These are phyloP conservation scores for Euspilapteryx auroguttella DNA, from an alignment of 2,888 invertebrate genomes.

Conservation along the genomic window DNA sequence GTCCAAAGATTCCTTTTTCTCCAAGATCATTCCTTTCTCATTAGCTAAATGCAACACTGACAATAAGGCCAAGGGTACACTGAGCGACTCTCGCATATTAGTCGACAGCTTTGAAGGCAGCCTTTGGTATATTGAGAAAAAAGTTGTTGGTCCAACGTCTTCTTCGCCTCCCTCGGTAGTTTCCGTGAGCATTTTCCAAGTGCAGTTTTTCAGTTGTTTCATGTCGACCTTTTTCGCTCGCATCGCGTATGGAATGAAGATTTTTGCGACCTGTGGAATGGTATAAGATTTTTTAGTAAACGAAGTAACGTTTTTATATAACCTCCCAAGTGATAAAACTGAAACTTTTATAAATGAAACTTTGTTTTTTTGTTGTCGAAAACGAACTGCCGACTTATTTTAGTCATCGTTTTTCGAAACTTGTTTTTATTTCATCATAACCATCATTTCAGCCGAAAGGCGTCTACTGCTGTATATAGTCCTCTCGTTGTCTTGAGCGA, in stretches of 20 bases:
- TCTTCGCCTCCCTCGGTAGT: constrained; percentile 25
- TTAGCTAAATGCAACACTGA: constrained; percentile 84
- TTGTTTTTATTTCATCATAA: no score
- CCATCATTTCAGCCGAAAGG: no score
- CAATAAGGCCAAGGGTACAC: constrained; percentile 76
- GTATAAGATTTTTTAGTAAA: no score
- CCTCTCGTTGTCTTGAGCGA: no score
- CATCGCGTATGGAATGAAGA: constrained; percentile 77
- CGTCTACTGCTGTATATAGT: no score
- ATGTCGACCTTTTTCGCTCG: constrained; percentile 87
- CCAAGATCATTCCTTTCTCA: constrained; percentile 68
- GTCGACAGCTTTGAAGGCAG: constrained; percentile 60
- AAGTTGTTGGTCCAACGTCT: constrained; percentile 43
- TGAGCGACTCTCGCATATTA: constrained; percentile 72
- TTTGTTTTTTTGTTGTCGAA: no score
- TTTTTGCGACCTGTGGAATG: constrained; percentile 72
- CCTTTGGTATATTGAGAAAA: constrained; percentile 56
- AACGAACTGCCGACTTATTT: no score
- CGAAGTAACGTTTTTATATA: no score
- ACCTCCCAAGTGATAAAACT: no score
- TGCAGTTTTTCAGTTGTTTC: constrained; percentile 76
- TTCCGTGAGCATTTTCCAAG: constrained; percentile 67
- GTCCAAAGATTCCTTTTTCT: constrained; percentile 45
- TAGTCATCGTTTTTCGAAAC: no score
- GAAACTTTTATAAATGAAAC: no score